Evolutionary conservation across 2,888 invertebrate genomes (phyloP).

Genomic region (Arctia plantaginis): DNA sequence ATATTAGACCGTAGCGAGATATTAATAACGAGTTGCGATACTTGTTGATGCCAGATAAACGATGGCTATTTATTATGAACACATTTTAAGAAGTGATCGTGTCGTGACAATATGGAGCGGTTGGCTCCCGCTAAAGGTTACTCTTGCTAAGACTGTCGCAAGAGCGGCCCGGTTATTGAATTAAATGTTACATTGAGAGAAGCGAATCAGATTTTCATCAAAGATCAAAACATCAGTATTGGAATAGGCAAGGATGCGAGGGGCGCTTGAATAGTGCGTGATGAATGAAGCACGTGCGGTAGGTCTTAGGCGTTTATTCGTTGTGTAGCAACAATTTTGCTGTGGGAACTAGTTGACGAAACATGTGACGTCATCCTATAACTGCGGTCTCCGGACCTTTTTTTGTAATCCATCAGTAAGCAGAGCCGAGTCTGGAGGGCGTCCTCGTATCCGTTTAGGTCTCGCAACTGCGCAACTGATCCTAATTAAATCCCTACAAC

Average conservation of each 20-base stretch:
- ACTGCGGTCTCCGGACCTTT: slow-evolving; percentile 73
- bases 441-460: slow-evolving; percentile 86
- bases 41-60: slow-evolving; percentile 69
- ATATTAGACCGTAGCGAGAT: slow-evolving; percentile 51
- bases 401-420: slow-evolving; percentile 79
- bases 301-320: slow-evolving; percentile 52
- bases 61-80: slow-evolving; percentile 75
- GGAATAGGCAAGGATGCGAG: slow-evolving; percentile 23
- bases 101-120: slow-evolving; percentile 83
- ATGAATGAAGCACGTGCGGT: slow-evolving; percentile 53
- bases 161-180: slow-evolving; percentile 65
- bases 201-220: slow-evolving; percentile 26
- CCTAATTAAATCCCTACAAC: slow-evolving; percentile 86
- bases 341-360: slow-evolving; percentile 78
- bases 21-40: slow-evolving; percentile 65
- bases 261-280: slow-evolving; percentile 38
- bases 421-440: slow-evolving; percentile 76
- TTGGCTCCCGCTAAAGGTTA: slow-evolving; percentile 82
- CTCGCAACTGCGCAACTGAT: slow-evolving; percentile 82
- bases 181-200: slow-evolving; percentile 59
- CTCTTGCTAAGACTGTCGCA: slow-evolving; percentile 82
- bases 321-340: slow-evolving; percentile 63
- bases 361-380: slow-evolving; percentile 71
- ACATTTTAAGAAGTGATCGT: slow-evolving; percentile 71
- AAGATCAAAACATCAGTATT: background rate